Conservation (phyloP, 2,797 vertebrate species). For the Tachyglossus aculeatus region DNA sequence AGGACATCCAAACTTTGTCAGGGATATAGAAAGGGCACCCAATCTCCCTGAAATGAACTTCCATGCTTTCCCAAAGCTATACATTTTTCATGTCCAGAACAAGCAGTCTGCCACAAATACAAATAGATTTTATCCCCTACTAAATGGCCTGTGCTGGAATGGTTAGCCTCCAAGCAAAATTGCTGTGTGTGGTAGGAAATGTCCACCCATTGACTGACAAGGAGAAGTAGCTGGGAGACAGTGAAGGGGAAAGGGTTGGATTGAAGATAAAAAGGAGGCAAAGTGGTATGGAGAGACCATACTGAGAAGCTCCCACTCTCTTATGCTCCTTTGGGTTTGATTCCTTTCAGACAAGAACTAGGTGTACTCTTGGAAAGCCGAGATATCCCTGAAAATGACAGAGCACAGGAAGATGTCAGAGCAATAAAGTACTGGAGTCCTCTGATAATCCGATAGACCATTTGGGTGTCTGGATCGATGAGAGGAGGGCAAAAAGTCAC, state of each 20-base stretch:
- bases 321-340: too few relatives aligned
- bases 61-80: neutral
- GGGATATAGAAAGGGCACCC: too few relatives aligned
- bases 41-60: too few relatives aligned
- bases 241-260: neutral
- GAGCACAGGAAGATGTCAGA: too few relatives aligned
- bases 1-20: too few relatives aligned
- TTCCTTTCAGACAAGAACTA: too few relatives aligned
- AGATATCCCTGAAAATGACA: too few relatives aligned
- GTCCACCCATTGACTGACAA: neutral
- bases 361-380: too few relatives aligned
- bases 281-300: constrained; percentile 2
- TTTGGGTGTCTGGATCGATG: too few relatives aligned
- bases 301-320: neutral
- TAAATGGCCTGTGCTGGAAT: constrained; percentile 13
- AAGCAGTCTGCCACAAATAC: neutral
- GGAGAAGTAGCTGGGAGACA: neutral
- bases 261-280: neutral
- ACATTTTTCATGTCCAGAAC: neutral
- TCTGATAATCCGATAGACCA: too few relatives aligned
- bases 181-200: neutral
- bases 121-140: neutral
- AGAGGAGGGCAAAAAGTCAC: too few relatives aligned
- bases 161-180: neutral
- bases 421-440: too few relatives aligned